Conservation (phyloP, 1,140 invertebrate species). For the Pseudoatta argentina region DNA sequence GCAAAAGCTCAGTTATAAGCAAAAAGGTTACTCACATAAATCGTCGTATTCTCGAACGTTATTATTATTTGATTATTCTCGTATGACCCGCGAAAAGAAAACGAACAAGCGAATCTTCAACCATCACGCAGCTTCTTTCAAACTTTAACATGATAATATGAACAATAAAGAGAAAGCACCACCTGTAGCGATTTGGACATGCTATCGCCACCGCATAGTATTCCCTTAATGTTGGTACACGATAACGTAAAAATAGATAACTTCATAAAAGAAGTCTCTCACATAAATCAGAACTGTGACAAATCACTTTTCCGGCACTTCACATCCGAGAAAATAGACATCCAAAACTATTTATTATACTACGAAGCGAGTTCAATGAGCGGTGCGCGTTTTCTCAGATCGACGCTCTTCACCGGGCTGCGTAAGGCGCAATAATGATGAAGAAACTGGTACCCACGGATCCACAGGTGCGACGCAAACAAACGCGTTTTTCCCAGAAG, state of each 20-base stretch:
- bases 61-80: background rate
- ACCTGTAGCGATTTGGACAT: background rate
- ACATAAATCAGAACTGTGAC: background rate
- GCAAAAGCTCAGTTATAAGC: background rate
- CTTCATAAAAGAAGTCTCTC: background rate
- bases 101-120: background rate
- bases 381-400: background rate
- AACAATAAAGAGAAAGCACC: conserved; percentile 13
- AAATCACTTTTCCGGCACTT: background rate
- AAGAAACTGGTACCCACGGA: background rate
- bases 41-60: background rate
- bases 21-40: conserved; percentile 22
- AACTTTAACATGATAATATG: background rate
- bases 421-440: conserved; percentile 31
- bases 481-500: background rate
- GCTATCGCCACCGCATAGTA: background rate
- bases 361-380: conserved; percentile 12
- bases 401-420: background rate
- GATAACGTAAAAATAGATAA: background rate
- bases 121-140: background rate
- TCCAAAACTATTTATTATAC: background rate
- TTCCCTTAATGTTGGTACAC: background rate
- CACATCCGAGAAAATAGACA: background rate
- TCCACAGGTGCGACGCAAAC: background rate
- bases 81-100: background rate